Base-by-base conservation (phyloP, 1,140 invertebrate species). In the Ruditapes philippinarum region DNA sequence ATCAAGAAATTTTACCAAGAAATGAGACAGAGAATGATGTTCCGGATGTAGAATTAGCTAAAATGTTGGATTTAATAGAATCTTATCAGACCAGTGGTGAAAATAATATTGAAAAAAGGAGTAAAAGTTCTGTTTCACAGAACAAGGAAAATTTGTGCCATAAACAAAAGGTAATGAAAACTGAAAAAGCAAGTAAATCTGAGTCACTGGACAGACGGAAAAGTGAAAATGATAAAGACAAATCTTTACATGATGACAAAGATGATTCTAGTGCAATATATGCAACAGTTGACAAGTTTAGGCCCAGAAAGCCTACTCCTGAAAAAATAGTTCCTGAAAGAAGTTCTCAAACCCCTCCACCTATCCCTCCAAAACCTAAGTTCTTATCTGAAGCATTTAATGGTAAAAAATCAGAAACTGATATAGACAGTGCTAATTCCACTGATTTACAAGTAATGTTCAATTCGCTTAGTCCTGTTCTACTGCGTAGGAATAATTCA, bases 401-500 rank as follows among this genome's bases (percentile, higher is more conserved):
- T 31, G 31, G 65, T 2, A 82, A 79, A 84, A 42, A 25, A 14
- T 86, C 81, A 54, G 9, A n/a, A 0, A 74, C 31, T 36, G 36
- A 57, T 22, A 12, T 25, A 49, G 62, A 78, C 22, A 65, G 79
- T 60, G 93, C 93, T 54, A 81, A 91, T 33, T 93, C 91, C 33
- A 89, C 91, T 1, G 94, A 94, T 81, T 92, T 94, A 86, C 93
- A 94, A 70, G 91, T 94, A 2, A 89, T 94, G 80, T 93, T 94
- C 11, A 94, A 93, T 73, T 90, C 94, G 7, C 89, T 93, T 4
- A 94, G 93, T 79, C 94, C 94, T 33, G 94, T 94, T 42, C 78
- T 94, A 51, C 65, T 89, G 36, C 84, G 93, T 25, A 91, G 94
- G 33, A 83, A 76, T 70, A 81, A 80, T 31, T 40, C 73, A 49